Base-by-base conservation (phyloP, 1,140 invertebrate genomes). In the Doryteuthis pealeii region DNA sequence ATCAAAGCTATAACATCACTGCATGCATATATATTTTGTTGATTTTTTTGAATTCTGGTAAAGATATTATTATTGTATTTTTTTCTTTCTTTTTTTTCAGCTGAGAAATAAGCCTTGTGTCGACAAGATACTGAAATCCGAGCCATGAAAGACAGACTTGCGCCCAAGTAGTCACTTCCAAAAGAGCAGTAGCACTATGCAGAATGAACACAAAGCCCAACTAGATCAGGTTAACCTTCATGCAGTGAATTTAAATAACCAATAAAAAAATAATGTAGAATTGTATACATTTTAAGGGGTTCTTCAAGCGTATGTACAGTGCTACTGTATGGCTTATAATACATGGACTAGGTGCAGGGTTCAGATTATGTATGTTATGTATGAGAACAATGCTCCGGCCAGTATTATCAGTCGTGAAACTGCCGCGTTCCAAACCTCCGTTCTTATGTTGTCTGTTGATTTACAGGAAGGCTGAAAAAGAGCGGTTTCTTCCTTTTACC, bases 161-260 rank as follows among this genome's bases (percentile, higher is more conserved):
- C 80, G 79, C 79, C 62, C 86, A 87, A 78, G 86, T 86, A 75
- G 58, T 73, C 15, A 78, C 84, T 31, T 84, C 85, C 14, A 86
- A 85, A 76, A 74, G 81, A 32, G 81, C 84, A 10, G 79, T 87
- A 32, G 74, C 76, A 15, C 81, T 22, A 68, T 86, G 49, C 86
- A 87, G 75, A 78, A 74, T 70, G 85, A 87, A 74, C 75, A 86
- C 40, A 86, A 84, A 77, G 31, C 74, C 28, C 74, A 84, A 74
- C 78, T 86, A 18, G 84, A 86, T 62, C 83, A 87, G 83, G 86
- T 87, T 72, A 45, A 70, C n/a, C 62, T 6, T 4, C 49, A 10
- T 40, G n/a, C 35, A 40, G 10, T 40, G 35, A 40, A 5, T 40
- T 10, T 5, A 40, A 40, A 5, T 5, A 40, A 40, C 10, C 35